Evolutionary conservation across 2,113 vertebrate species (phyloP).

Genomic region (Centropus bengalensis): DNA sequence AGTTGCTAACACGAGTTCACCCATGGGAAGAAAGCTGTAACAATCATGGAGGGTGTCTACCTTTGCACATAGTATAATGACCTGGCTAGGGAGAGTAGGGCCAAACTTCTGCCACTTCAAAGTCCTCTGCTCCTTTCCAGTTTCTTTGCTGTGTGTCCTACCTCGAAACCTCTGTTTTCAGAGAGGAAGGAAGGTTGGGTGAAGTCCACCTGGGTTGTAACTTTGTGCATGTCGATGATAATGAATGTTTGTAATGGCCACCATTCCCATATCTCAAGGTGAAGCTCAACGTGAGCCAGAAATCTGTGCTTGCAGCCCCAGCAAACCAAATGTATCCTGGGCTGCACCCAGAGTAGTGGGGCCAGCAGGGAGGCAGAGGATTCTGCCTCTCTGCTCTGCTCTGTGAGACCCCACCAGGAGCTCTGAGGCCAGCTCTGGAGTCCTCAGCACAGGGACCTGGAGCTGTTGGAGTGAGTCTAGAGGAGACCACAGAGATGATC

Average conservation of each 20-base stretch:
- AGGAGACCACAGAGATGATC: too few relatives aligned
- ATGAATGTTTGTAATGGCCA: not conserved
- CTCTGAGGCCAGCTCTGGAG: too few relatives aligned
- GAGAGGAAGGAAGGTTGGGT: not conserved
- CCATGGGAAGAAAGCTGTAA: not conserved
- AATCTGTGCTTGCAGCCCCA: too few relatives aligned
- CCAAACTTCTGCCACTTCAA: not conserved
- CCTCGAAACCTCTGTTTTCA: not conserved
- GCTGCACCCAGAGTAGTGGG: too few relatives aligned
- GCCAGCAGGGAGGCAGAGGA: too few relatives aligned
- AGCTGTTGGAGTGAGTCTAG: too few relatives aligned
- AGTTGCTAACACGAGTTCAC: conserved; percentile 22
- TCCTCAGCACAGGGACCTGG: too few relatives aligned
- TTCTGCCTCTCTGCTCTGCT: too few relatives aligned
- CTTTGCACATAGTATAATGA: conserved; percentile 6
- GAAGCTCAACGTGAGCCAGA: too few relatives aligned
- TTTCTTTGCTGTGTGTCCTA: not conserved
- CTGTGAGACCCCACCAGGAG: too few relatives aligned
- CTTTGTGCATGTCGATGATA: not conserved
- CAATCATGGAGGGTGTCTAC: conserved; percentile 5
- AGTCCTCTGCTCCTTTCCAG: not conserved
- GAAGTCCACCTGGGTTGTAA: not conserved
- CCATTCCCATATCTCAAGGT: too few relatives aligned
- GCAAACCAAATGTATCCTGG: too few relatives aligned
- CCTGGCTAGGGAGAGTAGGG: not conserved